Conservation (phyloP, 2,888 invertebrate species). For the Ethmia dodecea region DNA sequence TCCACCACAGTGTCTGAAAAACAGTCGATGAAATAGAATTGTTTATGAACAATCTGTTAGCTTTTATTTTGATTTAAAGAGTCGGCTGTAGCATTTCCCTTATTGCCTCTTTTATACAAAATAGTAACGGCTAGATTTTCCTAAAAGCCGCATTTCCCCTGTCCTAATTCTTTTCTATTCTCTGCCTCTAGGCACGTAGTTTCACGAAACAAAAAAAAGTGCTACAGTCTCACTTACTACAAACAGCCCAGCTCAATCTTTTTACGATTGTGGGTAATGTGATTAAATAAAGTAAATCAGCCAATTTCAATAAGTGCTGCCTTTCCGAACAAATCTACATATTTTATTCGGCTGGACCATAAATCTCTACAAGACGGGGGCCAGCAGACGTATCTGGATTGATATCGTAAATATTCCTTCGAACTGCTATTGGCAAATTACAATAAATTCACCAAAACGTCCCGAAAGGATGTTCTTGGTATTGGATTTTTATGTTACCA, state of each 20-base stretch:
- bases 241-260: slow-evolving; percentile 55
- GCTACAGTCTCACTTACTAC: too few species aligned
- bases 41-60: too few species aligned
- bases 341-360: slow-evolving; percentile 52
- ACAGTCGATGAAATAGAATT: too few species aligned
- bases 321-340: slow-evolving; percentile 60
- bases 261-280: slow-evolving; percentile 51
- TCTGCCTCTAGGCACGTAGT: too few species aligned
- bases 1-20: too few species aligned
- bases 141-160: too few species aligned
- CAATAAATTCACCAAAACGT: slow-evolving; percentile 25
- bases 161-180: too few species aligned
- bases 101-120: too few species aligned
- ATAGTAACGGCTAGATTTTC: too few species aligned
- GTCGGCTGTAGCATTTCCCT: too few species aligned
- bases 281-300: slow-evolving; percentile 71
- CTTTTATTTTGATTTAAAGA: too few species aligned
- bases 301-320: slow-evolving; percentile 72
- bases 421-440: slow-evolving; percentile 36
- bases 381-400: slow-evolving; percentile 46
- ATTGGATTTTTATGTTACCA: slow-evolving; percentile 10
- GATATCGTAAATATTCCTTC: slow-evolving; percentile 56
- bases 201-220: too few species aligned
- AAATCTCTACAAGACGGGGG: slow-evolving; percentile 27
- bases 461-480: slow-evolving; percentile 10